Evolutionary conservation across 1,140 invertebrate genomes (phyloP), one percentile per base, ranked within the genome.

Genomic region (Drosophila ambigua): DNA sequence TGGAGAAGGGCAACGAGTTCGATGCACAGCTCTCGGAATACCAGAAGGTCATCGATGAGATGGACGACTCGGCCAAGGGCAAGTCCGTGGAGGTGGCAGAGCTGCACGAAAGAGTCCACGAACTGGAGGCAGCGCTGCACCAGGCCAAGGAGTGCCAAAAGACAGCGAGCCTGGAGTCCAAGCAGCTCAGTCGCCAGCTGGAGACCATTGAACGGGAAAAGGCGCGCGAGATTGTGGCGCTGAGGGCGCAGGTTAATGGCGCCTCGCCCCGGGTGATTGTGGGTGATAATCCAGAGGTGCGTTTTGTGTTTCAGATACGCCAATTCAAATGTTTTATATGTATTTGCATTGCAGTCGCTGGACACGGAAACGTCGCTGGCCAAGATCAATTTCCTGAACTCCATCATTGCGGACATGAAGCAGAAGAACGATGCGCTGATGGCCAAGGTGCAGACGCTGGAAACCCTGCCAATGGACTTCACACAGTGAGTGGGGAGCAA

Each of bases 371-470:
- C 68, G 7, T 85, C 68, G 20, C 24, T 79, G 53, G 80, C 80
- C 0, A 96, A 99, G 93, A 96, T 99, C 26, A 95, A 96, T 65
- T 99, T 99, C 92, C 93, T 99, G 5, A 99, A 99, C 93, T 97
- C 97, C 7, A 97, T 99, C 61, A 99, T 99, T 87, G 97, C 98
- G 1, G 98, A 99, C 90, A 96, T 98, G 95, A 97, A 99, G 90
- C 94, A 94, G 57, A 98, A 99, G 92, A 98, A 98, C 90, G 96
- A 98, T 90, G 95, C 96, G 78, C 93, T 98, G 0, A 94, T 95
- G 77, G 94, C 95, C 28, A 94, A 96, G 77, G 94, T 98, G 24
- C 94, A 98, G 80, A 94, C 96, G 9, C 93, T 98, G 11, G 96
- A 98, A 90, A 94, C 94, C 63, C 94, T 95, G 5, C 93, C 94